Base-by-base conservation (phyloP, 2,888 invertebrate genomes). In the Hoplodrina ambigua region DNA sequence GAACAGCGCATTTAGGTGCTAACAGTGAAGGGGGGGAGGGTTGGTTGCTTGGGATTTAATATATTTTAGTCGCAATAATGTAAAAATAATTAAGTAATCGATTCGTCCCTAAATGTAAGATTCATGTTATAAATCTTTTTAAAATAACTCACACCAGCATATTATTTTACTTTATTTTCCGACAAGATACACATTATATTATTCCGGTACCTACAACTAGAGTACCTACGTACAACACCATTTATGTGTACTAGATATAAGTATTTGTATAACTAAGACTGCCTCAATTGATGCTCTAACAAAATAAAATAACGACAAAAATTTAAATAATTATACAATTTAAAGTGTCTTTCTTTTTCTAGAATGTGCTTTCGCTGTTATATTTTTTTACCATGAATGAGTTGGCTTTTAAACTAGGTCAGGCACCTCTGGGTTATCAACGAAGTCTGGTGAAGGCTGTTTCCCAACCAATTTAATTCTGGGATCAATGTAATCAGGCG, bases 341-440 rank as follows among this genome's bases (percentile, higher is more conserved):
- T 17, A 60, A 64, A 50, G 2, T 7, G 19, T 44, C 3, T n/a
- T n/a, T 44, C 37, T 7, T 37, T 19, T 37, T 15, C 52, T 52
- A 15, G 13, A 3, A 19, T 19, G 0, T 17, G 17, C n/a, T 57
- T 50, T 4, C n/a, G 17, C 6, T 25, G 5, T 17, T 30, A 11
- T 5, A 57, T 13, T 2, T n/a, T 54, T 69, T n/a, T 0, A 46
- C 8, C 1, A 25, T 64, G 4, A 58, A 44, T 50, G 4, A 53
- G 20, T 37, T 49, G n/a, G 49, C 10, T 2, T 68, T 62, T 92
- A 97, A 85, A 97, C 96, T 62, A 97, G 94, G 63, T 97, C 97
- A 17, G 97, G 97, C 50, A 97, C 97, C 71, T 97, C 96, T 7
- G 96, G 96, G 89, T 97, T 91, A 85, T 97, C 97, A 1, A 96